These are phyloP conservation scores for Chondrilla cf. caribensis DNA, from an alignment of 37 sponge, comb jelly and placozoan species.

Conservation along the genomic window DNA sequence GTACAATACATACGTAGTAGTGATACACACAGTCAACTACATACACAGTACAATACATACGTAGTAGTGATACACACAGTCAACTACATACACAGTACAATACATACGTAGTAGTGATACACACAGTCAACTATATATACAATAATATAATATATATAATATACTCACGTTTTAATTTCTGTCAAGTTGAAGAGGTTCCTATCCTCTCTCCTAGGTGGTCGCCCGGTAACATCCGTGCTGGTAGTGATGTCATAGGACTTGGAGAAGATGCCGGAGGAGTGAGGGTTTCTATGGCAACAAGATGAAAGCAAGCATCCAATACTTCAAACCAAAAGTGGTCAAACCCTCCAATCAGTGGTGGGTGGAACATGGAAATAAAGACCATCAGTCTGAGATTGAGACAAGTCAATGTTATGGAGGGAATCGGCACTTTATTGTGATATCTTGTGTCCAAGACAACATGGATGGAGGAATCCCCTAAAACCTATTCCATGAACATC, in stretches of 20 bases:
- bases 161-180: slow-evolving; percentile 15
- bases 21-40: no score
- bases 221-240: slow-evolving; percentile 46
- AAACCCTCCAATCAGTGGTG: background rate
- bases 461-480: no score
- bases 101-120: no score
- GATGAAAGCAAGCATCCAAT: background rate
- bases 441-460: no score
- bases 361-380: background rate
- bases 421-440: no score
- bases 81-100: background rate
- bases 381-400: background rate
- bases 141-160: no score
- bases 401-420: background rate
- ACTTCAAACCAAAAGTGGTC: background rate
- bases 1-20: no score
- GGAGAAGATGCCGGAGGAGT: slow-evolving; percentile 26
- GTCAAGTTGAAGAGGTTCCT: slow-evolving; percentile 45
- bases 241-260: slow-evolving; percentile 69
- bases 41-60: background rate
- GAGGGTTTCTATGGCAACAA: slow-evolving; percentile 29
- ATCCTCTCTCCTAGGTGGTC: slow-evolving; percentile 55
- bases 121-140: no score
- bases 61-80: background rate
- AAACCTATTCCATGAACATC: no score